A percentile compares a stretch with the other conserved stretches of the same genome.
These are phyloP conservation scores for Xylocampa areola DNA, from an alignment of 2,888 invertebrate genomes.

Conservation along the genomic window DNA sequence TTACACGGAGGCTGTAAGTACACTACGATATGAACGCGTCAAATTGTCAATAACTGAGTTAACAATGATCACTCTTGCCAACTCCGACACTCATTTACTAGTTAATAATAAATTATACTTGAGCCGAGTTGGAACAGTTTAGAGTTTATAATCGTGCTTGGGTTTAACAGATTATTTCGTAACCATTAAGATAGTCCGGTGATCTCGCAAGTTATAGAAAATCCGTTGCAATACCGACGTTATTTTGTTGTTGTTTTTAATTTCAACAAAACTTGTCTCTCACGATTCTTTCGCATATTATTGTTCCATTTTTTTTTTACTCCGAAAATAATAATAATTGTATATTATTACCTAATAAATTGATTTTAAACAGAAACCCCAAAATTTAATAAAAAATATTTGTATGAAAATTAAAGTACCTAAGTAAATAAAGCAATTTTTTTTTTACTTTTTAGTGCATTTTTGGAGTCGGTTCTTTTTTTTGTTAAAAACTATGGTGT, in stretches of 20 bases:
- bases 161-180: slow-evolving; percentile 26
- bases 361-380: too few species aligned
- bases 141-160: slow-evolving; percentile 29
- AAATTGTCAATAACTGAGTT: slow-evolving; percentile 35
- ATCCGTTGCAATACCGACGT: slow-evolving; percentile 32
- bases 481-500: too few species aligned
- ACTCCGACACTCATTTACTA: slow-evolving; percentile 14
- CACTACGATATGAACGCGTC: slow-evolving; percentile 18
- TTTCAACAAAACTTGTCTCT: slow-evolving; percentile 30
- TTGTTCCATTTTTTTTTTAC: too few species aligned
- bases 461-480: too few species aligned
- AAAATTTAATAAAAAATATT: too few species aligned
- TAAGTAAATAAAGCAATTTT: too few species aligned
- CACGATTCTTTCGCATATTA: slow-evolving; percentile 19
- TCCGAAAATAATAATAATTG: too few species aligned
- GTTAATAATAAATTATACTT: slow-evolving; percentile 28
- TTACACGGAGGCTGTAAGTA: slow-evolving; percentile 6
- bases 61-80: slow-evolving; percentile 33
- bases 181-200: slow-evolving; percentile 19
- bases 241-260: slow-evolving; percentile 34
- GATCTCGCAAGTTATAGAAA: slow-evolving; percentile 18
- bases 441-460: too few species aligned
- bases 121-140: slow-evolving; percentile 21
- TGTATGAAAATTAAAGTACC: too few species aligned
- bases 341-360: too few species aligned